Percentiles rank a stretch among this genome's conserved stretches.
Conservation (phyloP, 2,113 vertebrate species). For the Tragelaphus strepsiceros region DNA sequence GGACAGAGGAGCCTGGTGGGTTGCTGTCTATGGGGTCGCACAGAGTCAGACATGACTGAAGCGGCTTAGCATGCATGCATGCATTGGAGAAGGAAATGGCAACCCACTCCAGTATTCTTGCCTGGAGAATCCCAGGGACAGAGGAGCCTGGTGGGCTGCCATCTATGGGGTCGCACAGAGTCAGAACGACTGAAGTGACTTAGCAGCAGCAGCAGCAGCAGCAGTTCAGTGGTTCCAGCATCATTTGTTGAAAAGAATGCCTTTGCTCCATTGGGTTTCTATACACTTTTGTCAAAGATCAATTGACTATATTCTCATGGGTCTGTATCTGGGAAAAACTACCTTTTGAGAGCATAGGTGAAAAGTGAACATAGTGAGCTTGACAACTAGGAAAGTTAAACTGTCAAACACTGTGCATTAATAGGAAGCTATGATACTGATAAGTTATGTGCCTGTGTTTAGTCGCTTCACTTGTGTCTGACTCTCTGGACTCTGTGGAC, state of each 20-base stretch:
- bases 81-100: no score
- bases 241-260: not conserved
- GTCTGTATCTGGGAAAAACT: not conserved
- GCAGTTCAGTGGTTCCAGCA: not conserved
- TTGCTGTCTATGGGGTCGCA: no score
- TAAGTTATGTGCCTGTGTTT: not conserved
- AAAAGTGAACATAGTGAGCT: not conserved
- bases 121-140: no score
- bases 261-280: not conserved
- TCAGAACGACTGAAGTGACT: rapidly evolving
- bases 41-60: no score
- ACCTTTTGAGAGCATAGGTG: not conserved
- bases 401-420: not conserved
- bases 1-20: no score
- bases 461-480: not conserved
- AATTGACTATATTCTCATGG: not conserved
- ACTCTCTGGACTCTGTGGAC: not conserved
- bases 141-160: no score
- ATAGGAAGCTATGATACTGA: not conserved
- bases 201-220: no score
- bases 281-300: not conserved
- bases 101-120: no score
- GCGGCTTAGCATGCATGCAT: no score
- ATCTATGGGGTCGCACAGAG: rapidly evolving
- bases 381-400: not conserved